Evolutionary conservation across 2,888 invertebrate species (phyloP).

Genomic region (Lypha dubia): DNA sequence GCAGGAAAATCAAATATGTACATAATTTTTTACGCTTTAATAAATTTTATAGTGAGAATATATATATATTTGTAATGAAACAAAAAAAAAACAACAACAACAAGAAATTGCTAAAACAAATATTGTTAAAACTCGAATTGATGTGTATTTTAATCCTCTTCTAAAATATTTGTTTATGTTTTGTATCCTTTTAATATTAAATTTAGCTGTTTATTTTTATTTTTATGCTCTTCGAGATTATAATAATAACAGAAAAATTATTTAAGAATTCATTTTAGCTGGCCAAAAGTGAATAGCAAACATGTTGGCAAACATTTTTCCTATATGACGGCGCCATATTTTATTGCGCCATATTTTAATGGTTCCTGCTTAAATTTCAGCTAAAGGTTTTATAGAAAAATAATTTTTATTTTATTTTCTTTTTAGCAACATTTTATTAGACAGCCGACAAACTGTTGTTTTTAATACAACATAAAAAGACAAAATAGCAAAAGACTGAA

Average conservation of each 20-base stretch:
- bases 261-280: neutral
- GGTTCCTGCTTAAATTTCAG: neutral
- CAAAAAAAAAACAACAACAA: neutral
- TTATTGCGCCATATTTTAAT: neutral
- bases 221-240: neutral
- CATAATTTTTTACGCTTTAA: neutral
- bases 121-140: neutral
- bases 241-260: neutral
- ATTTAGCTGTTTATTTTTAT: neutral
- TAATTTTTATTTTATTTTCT: no score
- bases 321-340: neutral
- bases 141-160: neutral
- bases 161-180: no score
- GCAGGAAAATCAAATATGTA: neutral
- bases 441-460: neutral
- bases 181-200: constrained; percentile 1
- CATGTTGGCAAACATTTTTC: neutral
- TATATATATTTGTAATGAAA: neutral
- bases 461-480: neutral
- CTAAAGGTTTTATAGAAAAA: neutral
- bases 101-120: neutral
- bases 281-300: neutral
- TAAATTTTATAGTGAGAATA: neutral
- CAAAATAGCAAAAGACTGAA: neutral
- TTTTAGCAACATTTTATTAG: neutral